These are phyloP conservation scores for Heterocephalus glaber DNA, from an alignment of 2,113 vertebrate genomes.

Conservation along the genomic window DNA sequence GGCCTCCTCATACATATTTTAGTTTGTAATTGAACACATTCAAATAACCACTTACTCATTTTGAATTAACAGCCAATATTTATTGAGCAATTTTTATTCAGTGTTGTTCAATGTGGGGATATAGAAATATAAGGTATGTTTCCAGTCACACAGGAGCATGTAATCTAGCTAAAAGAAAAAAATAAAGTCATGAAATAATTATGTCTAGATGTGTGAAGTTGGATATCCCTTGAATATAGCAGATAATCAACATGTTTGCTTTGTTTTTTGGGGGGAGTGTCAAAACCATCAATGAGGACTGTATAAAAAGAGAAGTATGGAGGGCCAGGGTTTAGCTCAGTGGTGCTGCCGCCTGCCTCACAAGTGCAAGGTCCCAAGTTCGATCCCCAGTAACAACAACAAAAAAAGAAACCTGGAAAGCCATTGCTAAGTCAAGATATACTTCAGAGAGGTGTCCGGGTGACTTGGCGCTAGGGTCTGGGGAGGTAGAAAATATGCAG, in stretches of 20 bases:
- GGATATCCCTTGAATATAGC: not conserved
- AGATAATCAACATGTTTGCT: not conserved
- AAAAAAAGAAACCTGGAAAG: not conserved
- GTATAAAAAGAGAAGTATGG: no score
- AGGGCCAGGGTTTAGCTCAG: no score
- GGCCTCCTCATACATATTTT: not conserved
- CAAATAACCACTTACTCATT: not conserved
- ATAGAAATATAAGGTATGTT: not conserved
- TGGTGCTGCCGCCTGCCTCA: no score
- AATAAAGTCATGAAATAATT: slow-evolving; percentile 3
- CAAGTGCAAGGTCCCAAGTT: no score
- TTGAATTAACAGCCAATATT: not conserved
- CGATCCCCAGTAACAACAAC: no score
- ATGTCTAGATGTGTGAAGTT: not conserved
- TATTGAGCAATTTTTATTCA: slow-evolving; percentile 12
- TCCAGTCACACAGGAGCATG: not conserved
- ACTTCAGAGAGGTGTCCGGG: not conserved
- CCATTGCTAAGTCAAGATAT: not conserved
- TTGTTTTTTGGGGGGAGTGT: not conserved
- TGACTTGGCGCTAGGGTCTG: not conserved
- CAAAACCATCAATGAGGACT: not conserved
- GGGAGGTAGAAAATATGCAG: not conserved
- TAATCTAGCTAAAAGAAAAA: not conserved
- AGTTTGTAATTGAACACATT: not conserved
- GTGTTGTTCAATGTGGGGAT: not conserved